A percentile compares a stretch with the other conserved stretches of the same genome.
Conservation (phyloP, 1,140 invertebrate species). For the Ridgeia piscesae region DNA sequence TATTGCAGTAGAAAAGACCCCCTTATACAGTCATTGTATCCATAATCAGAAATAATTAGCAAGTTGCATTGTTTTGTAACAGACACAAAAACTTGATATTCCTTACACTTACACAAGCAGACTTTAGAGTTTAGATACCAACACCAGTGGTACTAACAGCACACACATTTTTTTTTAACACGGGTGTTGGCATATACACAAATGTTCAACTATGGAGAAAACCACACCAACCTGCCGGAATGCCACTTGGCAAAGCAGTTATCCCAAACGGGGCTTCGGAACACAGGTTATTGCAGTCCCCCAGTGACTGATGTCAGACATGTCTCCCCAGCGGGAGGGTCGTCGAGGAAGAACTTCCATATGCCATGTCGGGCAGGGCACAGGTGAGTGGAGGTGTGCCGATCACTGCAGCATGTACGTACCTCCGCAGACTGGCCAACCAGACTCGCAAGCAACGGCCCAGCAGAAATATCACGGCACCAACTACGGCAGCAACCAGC, state of each 20-base stretch:
- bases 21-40: no score
- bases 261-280: not conserved
- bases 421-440: not conserved
- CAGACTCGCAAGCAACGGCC: not conserved
- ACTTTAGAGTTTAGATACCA: not conserved
- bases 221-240: not conserved
- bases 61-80: not conserved
- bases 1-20: no score
- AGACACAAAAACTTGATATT: not conserved
- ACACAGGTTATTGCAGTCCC: not conserved
- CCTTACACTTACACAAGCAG: not conserved
- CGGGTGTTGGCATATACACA: not conserved
- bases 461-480: not conserved
- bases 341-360: not conserved
- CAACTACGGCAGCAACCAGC: not conserved
- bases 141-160: not conserved
- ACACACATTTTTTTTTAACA: not conserved
- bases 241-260: not conserved
- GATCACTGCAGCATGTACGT: not conserved
- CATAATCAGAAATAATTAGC: no score
- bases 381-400: not conserved
- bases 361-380: not conserved
- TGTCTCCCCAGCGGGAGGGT: not conserved
- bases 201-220: not conserved
- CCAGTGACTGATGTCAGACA: not conserved